Conservation (phyloP, 2,797 vertebrate species). For the Intellagama lesueurii region DNA sequence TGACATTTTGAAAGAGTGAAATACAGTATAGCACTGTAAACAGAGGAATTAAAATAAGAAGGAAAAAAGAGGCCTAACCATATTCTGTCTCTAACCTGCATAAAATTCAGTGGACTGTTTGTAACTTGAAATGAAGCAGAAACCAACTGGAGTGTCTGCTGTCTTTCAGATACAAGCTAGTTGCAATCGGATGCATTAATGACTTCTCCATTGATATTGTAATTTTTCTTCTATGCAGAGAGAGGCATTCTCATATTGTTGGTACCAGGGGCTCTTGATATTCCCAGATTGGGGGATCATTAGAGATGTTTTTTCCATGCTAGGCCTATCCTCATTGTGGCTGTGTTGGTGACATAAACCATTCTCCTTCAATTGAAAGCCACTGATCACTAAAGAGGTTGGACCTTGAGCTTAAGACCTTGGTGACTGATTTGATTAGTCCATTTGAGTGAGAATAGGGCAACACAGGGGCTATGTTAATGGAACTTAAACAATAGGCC, state of each 20-base stretch:
- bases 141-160: slow-evolving; percentile 45
- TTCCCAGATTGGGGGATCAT: slow-evolving; percentile 66
- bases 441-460: slow-evolving; percentile 85
- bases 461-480: slow-evolving; percentile 89
- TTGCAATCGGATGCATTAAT: slow-evolving; percentile 50
- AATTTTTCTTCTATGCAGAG: slow-evolving; percentile 62
- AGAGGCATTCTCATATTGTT: slow-evolving; percentile 65
- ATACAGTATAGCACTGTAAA: slow-evolving; percentile 47
- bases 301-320: slow-evolving; percentile 67
- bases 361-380: slow-evolving; percentile 74
- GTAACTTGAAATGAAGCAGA: slow-evolving; percentile 61
- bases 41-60: not conserved
- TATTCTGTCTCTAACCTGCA: slow-evolving; percentile 26
- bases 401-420: slow-evolving; percentile 80
- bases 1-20: slow-evolving; percentile 51
- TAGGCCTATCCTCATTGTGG: slow-evolving; percentile 69
- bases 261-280: slow-evolving; percentile 55
- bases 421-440: slow-evolving; percentile 90
- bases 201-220: slow-evolving; percentile 67
- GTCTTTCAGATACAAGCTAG: slow-evolving; percentile 49
- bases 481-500: slow-evolving; percentile 90
- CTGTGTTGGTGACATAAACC: slow-evolving; percentile 75
- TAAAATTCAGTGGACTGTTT: slow-evolving; percentile 53
- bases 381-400: slow-evolving; percentile 77
- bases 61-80: slow-evolving; percentile 23